Percentiles rank a stretch among this genome's conserved stretches.
phyloP scores from a whole-genome alignment of 2,797 vertebrate species.

The Mallotus villosus region DNA sequence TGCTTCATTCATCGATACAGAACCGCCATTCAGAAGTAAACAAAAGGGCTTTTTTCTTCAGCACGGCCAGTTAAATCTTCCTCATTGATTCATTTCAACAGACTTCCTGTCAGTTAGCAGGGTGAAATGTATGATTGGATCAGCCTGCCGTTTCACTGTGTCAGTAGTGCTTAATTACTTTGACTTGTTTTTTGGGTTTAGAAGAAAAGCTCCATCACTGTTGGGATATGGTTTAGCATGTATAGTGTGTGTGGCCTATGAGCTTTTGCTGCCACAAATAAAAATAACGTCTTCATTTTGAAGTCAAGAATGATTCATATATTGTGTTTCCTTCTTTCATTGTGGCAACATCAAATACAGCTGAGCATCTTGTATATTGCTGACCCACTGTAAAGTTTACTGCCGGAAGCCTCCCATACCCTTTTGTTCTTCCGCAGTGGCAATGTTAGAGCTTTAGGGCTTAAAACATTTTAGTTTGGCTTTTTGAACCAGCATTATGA shows the following conservation, averaged over 20 bases:
- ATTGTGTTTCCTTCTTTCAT: not conserved
- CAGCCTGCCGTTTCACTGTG: slow-evolving; percentile 41
- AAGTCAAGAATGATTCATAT: not conserved
- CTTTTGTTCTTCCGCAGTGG: not conserved
- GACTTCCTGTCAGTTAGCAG: slow-evolving; percentile 38
- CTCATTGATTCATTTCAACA: slow-evolving; percentile 54
- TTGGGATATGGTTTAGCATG: slow-evolving; percentile 18
- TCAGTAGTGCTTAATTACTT: slow-evolving; percentile 33
- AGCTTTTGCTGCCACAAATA: not conserved
- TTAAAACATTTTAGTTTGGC: not conserved
- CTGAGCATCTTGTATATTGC: not conserved
- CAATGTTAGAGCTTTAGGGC: not conserved
- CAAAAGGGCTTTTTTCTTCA: slow-evolving; percentile 48
- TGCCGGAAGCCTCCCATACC: not conserved
- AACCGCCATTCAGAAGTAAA: slow-evolving; percentile 56
- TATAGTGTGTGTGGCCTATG: not conserved
- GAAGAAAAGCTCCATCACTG: not conserved
- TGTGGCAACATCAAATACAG: not conserved
- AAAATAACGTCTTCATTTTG: too few relatives aligned
- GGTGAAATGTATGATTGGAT: slow-evolving; percentile 51
- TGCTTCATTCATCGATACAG: slow-evolving; percentile 50
- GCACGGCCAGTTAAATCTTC: slow-evolving; percentile 32
- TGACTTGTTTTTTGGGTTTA: slow-evolving; percentile 32
- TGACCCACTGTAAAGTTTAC: not conserved
- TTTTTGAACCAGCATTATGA: not conserved